phyloP scores from a whole-genome alignment of 1,140 invertebrate genomes.

The Drosophila serrata region DNA sequence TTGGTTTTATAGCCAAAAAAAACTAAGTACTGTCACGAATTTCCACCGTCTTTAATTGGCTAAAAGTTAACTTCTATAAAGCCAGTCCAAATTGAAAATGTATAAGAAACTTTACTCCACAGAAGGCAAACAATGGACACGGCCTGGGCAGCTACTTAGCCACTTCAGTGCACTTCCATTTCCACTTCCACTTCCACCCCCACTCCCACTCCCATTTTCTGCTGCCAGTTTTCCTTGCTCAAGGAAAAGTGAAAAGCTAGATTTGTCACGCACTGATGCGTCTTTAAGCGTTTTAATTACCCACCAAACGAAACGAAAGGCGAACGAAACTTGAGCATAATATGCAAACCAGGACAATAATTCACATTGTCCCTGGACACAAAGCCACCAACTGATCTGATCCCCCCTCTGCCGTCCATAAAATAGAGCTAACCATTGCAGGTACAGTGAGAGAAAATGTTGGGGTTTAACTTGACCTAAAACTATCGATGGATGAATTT shows the following conservation, averaged over 20 bases:
- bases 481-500: no score
- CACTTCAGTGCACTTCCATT: conserved; percentile 54
- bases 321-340: conserved; percentile 69
- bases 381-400: conserved; percentile 49
- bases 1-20: background rate
- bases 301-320: conserved; percentile 66
- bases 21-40: background rate
- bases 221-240: conserved; percentile 17
- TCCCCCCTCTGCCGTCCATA: conserved; percentile 4
- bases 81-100: conserved; percentile 2
- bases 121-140: conserved; percentile 65
- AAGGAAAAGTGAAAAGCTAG: conserved; percentile 82
- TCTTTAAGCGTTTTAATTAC: conserved; percentile 84
- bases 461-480: background rate
- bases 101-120: conserved; percentile 28
- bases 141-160: conserved; percentile 46
- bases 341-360: conserved; percentile 82
- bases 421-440: conserved; percentile 35
- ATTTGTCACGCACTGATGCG: conserved; percentile 84
- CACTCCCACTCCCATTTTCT: conserved; percentile 17
- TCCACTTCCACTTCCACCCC: conserved; percentile 12
- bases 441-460: conserved; percentile 2
- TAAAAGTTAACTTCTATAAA: conserved; percentile 22
- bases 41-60: conserved; percentile 4
- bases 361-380: conserved; percentile 78